Conservation (phyloP, 1,140 invertebrate species). For the Steinernema khuongi region DNA sequence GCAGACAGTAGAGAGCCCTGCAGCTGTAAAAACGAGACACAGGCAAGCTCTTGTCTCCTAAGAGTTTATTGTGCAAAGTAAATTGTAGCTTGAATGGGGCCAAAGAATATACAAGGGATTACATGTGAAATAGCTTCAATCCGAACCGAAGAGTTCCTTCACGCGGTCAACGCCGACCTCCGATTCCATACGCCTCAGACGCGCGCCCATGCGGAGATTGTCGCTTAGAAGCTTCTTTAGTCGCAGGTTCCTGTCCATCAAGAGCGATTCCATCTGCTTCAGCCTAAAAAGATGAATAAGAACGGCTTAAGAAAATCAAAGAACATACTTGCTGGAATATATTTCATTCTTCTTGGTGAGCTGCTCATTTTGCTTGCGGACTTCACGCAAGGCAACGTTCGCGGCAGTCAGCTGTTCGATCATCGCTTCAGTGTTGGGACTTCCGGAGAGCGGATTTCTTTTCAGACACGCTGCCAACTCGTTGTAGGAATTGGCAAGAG, state of each 20-base stretch:
- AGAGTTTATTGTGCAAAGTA: neutral
- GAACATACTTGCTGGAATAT: neutral
- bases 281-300: neutral
- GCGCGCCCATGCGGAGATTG: conserved; percentile 3
- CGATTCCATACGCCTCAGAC: neutral
- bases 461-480: neutral
- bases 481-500: neutral
- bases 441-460: neutral
- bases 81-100: no score
- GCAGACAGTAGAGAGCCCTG: no score
- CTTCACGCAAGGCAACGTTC: neutral
- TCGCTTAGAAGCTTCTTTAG: conserved; percentile 3
- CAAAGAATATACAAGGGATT: neutral
- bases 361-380: conserved; percentile 1
- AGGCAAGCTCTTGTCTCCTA: neutral
- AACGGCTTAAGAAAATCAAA: neutral
- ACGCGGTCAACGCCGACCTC: conserved; percentile 9
- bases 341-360: neutral
- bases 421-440: neutral
- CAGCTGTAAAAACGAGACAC: neutral
- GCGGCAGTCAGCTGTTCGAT: neutral
- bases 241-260: neutral
- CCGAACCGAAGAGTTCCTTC: neutral
- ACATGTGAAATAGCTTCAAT: neutral
- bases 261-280: conserved; percentile 7